phyloP scores from a whole-genome alignment of 2,888 invertebrate genomes.

The Yponomeuta sedellus region DNA sequence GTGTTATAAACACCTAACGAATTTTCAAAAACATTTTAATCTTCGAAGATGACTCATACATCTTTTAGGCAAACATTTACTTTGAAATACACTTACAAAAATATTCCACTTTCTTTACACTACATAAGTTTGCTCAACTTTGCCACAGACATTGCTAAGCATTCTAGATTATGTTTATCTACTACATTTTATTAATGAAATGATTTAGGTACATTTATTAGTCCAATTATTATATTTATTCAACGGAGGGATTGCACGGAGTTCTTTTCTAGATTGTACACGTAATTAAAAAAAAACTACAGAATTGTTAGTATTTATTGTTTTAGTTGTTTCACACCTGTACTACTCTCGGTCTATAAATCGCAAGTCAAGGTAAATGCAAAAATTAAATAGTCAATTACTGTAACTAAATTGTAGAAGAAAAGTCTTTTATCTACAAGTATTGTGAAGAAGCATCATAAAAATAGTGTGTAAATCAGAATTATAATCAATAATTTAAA shows the following conservation, averaged over 20 bases:
- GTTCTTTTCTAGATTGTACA: conserved; percentile 1
- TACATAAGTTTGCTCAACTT: conserved; percentile 42
- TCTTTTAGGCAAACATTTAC: conserved; percentile 16
- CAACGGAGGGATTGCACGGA: neutral
- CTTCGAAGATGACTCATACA: neutral
- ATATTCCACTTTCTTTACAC: conserved; percentile 69
- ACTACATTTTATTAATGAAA: conserved; percentile 6
- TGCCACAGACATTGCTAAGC: conserved; percentile 65
- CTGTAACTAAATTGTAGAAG: neutral
- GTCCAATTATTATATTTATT: neutral
- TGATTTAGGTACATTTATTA: neutral
- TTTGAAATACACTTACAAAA: conserved; percentile 66
- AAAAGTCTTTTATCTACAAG: neutral
- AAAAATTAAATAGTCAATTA: neutral
- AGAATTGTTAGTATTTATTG: too few species aligned
- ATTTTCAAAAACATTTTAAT: neutral
- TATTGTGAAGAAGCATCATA: neutral
- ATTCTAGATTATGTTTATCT: conserved; percentile 31
- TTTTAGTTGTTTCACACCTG: too few species aligned
- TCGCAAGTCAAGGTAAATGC: neutral
- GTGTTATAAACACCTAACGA: neutral
- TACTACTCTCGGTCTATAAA: neutral
- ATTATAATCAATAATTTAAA: too few species aligned
- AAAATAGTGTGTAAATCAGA: neutral
- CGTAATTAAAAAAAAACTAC: neutral